A percentile compares a stretch with the other conserved stretches of the same genome.
These are phyloP conservation scores for Cyphomyrus plagiostoma DNA, from an alignment of 2,113 vertebrate genomes.

Conservation along the genomic window DNA sequence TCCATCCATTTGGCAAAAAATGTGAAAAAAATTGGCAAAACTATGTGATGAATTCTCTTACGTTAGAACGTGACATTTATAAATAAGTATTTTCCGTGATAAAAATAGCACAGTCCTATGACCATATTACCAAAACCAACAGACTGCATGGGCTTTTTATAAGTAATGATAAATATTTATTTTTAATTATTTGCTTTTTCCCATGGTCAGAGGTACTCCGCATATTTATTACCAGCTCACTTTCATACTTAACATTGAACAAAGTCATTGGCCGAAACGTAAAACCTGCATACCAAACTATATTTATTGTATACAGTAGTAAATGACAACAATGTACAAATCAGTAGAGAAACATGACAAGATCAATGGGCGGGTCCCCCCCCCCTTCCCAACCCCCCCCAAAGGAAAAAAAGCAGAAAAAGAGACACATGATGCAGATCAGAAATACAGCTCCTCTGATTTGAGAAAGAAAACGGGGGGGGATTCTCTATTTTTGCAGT, in stretches of 20 bases:
- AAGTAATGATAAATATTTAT: not conserved
- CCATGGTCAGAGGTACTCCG: not conserved
- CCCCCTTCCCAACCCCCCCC: not conserved
- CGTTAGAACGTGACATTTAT: not conserved
- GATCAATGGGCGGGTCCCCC: slow-evolving; percentile 16
- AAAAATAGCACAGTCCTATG: not conserved
- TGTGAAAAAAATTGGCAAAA: no score
- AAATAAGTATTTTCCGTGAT: not conserved
- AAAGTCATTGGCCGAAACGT: not conserved
- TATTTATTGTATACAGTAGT: slow-evolving; percentile 67
- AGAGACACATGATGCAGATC: not conserved
- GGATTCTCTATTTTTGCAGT: not conserved
- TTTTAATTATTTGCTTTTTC: slow-evolving; percentile 3
- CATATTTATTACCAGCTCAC: not conserved
- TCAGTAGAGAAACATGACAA: slow-evolving; percentile 33
- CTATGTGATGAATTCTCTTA: not conserved
- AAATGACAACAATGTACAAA: slow-evolving; percentile 58
- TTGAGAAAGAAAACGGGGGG: not conserved
- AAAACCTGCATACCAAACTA: slow-evolving; percentile 58
- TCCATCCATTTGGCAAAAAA: not conserved
- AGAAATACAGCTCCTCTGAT: not conserved
- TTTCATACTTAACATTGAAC: not conserved
- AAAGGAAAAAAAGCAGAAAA: not conserved
- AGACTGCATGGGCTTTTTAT: not conserved
- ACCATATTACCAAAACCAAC: not conserved